Evolutionary conservation across 2,888 invertebrate genomes (phyloP), one percentile per base, ranked within the genome.

Genomic region (Nesidiocoris tenuis): DNA sequence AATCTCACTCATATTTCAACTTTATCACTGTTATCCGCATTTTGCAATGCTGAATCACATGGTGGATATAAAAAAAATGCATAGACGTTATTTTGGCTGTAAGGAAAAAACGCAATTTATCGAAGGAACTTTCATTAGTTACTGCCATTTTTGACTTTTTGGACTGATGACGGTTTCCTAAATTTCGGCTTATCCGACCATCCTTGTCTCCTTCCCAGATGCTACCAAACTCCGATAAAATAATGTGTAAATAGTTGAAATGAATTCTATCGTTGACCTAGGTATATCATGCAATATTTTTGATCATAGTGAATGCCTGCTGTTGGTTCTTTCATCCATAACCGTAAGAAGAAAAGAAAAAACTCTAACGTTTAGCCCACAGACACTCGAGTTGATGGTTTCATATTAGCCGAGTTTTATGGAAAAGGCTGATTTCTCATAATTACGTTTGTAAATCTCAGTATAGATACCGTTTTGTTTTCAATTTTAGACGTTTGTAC

Each of bases 401-500:
- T 18, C 3, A 5, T 9, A 59, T 17, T 17, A 16, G 59, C n/a
- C 59, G 5, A 17, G n/a, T 59, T 59, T 59, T 17, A 59, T 18
- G 3, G 19, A 59, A 59, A 65, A 65, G 65, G 65, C 65, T 65
- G 65, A 65, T 39, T 24, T 65, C 39, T 65, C 65, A 39, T 23
- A 39, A 39, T 39, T 39, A 65, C 54, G 25, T 63, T 63, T 63
- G 63, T 63, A 65, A 65, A 25, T 65, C 39, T 65, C 65, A 39
- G 5, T 12, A 39, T 12, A n/a, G n/a, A 25, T 65, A 65, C 65
- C 65, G 54, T 39, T 65, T 65, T 65, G 57, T 57, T 72, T 72
- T 23, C 39, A 23, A 39, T 72, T 72, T 71, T 39, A 25, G n/a
- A 39, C 72, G 72, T 24, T 63, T 72, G 72, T 72, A 72, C 23